Conservation (phyloP, 2,113 vertebrate species). For the Chitala chitala region DNA sequence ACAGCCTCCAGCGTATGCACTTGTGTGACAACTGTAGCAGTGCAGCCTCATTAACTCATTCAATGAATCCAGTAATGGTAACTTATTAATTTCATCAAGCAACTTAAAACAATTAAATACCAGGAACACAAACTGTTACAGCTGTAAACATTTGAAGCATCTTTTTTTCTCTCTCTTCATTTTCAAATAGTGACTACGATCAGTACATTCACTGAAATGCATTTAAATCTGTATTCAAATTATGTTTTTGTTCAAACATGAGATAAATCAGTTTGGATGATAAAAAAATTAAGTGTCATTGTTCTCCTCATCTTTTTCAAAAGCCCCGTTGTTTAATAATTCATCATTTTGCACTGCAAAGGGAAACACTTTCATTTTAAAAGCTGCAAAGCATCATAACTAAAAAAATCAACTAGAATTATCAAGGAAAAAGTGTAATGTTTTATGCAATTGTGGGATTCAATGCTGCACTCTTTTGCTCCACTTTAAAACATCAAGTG, state of each 20-base stretch:
- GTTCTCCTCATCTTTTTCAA: not conserved
- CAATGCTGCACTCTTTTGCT: too few relatives aligned
- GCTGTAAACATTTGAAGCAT: not conserved
- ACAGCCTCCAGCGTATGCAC: not conserved
- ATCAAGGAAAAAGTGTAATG: too few relatives aligned
- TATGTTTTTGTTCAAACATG: not conserved
- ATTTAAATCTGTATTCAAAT: not conserved
- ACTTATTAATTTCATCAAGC: conserved; percentile 1
- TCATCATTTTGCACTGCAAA: not conserved
- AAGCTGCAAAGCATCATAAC: not conserved
- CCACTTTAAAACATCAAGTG: too few relatives aligned
- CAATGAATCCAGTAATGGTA: conserved; percentile 1
- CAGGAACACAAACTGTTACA: not conserved
- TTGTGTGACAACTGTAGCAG: not conserved
- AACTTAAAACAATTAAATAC: not conserved
- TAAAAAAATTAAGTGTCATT: not conserved
- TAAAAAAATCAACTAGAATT: not conserved
- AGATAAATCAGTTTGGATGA: not conserved
- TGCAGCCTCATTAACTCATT: not conserved
- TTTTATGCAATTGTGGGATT: too few relatives aligned
- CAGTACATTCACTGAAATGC: not conserved
- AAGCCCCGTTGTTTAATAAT: not conserved
- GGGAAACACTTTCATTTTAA: not conserved
- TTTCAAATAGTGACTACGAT: not conserved
- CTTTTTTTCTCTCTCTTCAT: not conserved